These are phyloP conservation scores for Cyclopterus lumpus DNA, from an alignment of 2,797 vertebrate genomes.

Conservation along the genomic window DNA sequence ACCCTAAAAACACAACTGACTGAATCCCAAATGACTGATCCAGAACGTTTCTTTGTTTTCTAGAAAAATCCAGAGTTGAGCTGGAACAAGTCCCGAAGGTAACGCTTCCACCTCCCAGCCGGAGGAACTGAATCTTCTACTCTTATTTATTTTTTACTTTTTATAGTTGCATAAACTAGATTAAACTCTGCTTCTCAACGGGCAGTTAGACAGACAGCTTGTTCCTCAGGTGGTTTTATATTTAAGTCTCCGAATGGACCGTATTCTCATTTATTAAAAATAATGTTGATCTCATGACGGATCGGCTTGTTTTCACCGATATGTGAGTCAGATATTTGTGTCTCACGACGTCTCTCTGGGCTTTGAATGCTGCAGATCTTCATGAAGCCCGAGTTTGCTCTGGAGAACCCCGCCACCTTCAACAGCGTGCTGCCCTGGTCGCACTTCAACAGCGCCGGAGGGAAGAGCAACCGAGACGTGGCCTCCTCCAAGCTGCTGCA, in stretches of 20 bases:
- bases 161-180: neutral
- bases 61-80: slow-evolving; percentile 96
- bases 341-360: neutral
- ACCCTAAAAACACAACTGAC: neutral
- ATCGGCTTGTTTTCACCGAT: neutral
- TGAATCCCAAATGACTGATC: neutral
- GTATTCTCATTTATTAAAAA: too few species aligned
- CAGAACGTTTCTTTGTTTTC: slow-evolving; percentile 50
- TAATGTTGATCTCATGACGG: too few species aligned
- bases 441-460: slow-evolving; percentile 93
- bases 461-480: slow-evolving; percentile 91
- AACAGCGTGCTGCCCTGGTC: slow-evolving; percentile 96
- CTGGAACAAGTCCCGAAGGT: slow-evolving; percentile 99
- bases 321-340: neutral
- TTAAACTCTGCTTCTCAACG: neutral
- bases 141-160: neutral
- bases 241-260: neutral
- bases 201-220: neutral
- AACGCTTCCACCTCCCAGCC: slow-evolving; percentile 28
- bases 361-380: slow-evolving; percentile 86
- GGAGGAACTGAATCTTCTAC: neutral
- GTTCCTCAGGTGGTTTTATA: too few species aligned
- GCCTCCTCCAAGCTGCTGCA: slow-evolving; percentile 96
- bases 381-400: slow-evolving; percentile 96
- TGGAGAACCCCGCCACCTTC: slow-evolving; percentile 95